Conservation (phyloP, 1,140 invertebrate genomes). For the Magallana ariakensis region DNA sequence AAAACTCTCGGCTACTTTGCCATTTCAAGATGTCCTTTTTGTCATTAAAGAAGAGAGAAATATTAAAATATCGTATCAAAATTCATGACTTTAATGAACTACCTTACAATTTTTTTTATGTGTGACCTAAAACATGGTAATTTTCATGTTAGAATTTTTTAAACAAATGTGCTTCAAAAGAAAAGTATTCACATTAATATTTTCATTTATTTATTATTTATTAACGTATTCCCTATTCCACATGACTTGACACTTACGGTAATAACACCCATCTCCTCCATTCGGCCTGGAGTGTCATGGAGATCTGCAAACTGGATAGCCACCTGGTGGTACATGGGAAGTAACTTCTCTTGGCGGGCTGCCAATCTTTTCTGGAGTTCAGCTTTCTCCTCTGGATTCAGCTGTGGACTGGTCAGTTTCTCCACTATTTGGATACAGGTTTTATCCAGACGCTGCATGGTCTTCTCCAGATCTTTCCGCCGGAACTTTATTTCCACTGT, state of each 20-base stretch:
- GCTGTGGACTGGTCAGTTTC: slow-evolving; percentile 75
- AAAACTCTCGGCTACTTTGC: slow-evolving; percentile 87
- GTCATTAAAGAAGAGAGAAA: too few relatives aligned
- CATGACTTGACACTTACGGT: slow-evolving; percentile 81
- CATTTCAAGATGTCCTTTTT: slow-evolving; percentile 92
- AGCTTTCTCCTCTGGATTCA: too few relatives aligned
- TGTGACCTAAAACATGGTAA: neutral
- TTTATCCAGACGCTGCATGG: too few relatives aligned
- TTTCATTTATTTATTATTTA: too few relatives aligned
- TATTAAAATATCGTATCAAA: too few relatives aligned
- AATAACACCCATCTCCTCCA: slow-evolving; percentile 97
- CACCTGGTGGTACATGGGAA: too few relatives aligned
- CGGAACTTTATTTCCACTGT: slow-evolving; percentile 99
- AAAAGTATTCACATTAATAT: neutral
- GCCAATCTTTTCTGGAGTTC: slow-evolving; percentile 87
- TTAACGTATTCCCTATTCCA: too few relatives aligned
- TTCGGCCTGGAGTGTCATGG: slow-evolving; percentile 97
- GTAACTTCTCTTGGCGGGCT: too few relatives aligned
- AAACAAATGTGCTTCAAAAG: neutral
- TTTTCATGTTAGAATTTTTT: neutral
- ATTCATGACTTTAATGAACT: too few relatives aligned
- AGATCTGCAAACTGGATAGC: slow-evolving; percentile 98
- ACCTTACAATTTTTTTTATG: too few relatives aligned
- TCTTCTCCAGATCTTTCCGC: slow-evolving; percentile 89
- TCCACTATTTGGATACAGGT: too few relatives aligned